Conservation (phyloP, 2,113 vertebrate genomes). For the Saguinus midas region DNA sequence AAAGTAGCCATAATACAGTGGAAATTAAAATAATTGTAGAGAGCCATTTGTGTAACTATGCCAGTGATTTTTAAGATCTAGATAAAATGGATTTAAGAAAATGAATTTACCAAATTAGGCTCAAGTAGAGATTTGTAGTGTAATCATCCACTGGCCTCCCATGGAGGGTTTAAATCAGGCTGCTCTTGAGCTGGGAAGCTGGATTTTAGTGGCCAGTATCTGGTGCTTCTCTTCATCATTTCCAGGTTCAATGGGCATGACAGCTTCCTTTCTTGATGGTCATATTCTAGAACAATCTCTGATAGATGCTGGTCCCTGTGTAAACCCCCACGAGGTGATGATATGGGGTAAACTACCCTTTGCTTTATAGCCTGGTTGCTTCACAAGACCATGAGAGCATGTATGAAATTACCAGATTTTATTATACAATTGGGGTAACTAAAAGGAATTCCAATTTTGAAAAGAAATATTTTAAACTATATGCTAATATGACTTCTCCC, state of each 20-base stretch:
- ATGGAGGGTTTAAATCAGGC: not conserved
- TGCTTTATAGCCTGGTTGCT: not conserved
- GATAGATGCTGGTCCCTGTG: not conserved
- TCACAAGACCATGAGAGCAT: not conserved
- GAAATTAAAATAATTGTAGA: not conserved
- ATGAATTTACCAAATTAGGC: not conserved
- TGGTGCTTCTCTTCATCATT: not conserved
- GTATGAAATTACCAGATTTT: not conserved
- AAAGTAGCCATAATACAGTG: not conserved
- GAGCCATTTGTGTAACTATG: not conserved
- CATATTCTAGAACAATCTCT: not conserved
- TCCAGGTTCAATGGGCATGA: not conserved
- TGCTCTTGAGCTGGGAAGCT: not conserved
- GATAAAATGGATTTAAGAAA: constrained; percentile 12
- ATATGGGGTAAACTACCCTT: not conserved
- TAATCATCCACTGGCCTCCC: not conserved
- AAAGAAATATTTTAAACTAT: not conserved
- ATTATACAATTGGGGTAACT: not conserved
- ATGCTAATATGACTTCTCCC: not conserved
- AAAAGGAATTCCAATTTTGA: not conserved
- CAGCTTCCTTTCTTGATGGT: not conserved
- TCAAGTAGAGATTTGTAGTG: not conserved
- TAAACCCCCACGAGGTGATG: too few species aligned
- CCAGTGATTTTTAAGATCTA: not conserved
- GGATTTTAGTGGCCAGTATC: not conserved